A percentile compares a stretch with the other conserved stretches of the same genome.
phyloP scores from a whole-genome alignment of 2,888 invertebrate species.

The Agriopis aurantiaria region DNA sequence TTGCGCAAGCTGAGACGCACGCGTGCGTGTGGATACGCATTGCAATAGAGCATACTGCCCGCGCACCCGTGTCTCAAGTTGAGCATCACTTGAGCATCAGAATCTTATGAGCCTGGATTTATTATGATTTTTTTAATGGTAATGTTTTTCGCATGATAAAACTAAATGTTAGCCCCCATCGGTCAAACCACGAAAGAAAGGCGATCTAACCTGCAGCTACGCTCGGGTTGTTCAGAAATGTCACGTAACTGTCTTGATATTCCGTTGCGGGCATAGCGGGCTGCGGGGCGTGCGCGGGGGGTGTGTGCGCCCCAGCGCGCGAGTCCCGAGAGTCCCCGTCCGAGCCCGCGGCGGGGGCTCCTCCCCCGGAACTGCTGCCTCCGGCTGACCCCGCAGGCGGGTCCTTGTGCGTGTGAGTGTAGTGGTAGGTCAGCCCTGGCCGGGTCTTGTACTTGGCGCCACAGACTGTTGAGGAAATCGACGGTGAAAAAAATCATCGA shows the following conservation, averaged over 20 bases:
- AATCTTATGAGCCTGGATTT: not conserved
- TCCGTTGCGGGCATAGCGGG: constrained; percentile 74
- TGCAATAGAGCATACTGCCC: too few species aligned
- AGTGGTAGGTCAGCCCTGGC: constrained; percentile 98
- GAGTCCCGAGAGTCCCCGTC: constrained; percentile 74
- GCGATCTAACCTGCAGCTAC: constrained; percentile 64
- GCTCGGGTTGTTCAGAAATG: constrained; percentile 88
- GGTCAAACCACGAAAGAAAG: constrained; percentile 34
- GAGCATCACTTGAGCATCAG: too few species aligned
- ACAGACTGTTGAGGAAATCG: constrained; percentile 89
- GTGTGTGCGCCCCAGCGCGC: constrained; percentile 91
- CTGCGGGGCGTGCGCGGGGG: constrained; percentile 57
- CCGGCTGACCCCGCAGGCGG: constrained; percentile 63
- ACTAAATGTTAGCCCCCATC: constrained; percentile 29
- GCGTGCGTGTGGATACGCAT: too few species aligned
- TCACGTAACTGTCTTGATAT: constrained; percentile 90
- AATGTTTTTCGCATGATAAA: constrained; percentile 1
- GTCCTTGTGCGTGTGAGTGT: constrained; percentile 95
- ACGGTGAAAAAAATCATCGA: not conserved
- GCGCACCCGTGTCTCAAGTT: too few species aligned
- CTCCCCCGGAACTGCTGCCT: constrained; percentile 34
- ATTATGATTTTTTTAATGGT: not conserved
- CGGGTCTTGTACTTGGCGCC: constrained; percentile 98
- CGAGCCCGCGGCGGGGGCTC: constrained; percentile 60
- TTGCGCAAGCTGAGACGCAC: too few species aligned